Percentiles rank a stretch among this genome's conserved stretches.
phyloP scores from a whole-genome alignment of 2,797 vertebrate genomes.

The Rhynchotus rufescens region DNA sequence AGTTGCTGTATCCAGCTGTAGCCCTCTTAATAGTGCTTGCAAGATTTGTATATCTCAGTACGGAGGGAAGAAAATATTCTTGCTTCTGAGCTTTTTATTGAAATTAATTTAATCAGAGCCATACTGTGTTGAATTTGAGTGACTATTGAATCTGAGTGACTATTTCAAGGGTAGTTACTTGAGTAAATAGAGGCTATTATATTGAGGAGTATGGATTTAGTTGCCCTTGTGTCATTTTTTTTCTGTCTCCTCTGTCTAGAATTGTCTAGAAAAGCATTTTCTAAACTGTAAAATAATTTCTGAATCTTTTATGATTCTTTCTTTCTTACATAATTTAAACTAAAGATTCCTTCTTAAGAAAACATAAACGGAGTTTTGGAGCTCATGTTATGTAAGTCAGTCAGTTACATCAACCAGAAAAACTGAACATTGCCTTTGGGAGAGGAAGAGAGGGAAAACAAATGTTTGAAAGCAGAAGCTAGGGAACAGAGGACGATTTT shows the following conservation, averaged over 20 bases:
- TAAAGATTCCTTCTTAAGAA: slow-evolving; percentile 65
- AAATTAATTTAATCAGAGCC: not conserved
- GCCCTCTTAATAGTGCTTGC: not conserved
- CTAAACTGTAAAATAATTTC: not conserved
- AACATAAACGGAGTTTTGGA: slow-evolving; percentile 60
- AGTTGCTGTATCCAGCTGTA: not conserved
- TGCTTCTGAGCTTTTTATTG: slow-evolving; percentile 13
- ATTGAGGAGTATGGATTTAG: not conserved
- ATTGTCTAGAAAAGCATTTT: slow-evolving; percentile 12
- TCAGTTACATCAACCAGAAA: slow-evolving; percentile 67
- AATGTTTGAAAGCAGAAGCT: slow-evolving; percentile 54
- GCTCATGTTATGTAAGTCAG: slow-evolving; percentile 65
- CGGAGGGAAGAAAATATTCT: not conserved
- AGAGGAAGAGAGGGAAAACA: not conserved
- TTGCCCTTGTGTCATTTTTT: not conserved
- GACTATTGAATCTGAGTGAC: slow-evolving; percentile 34
- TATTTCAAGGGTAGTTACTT: not conserved
- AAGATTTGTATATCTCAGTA: slow-evolving; percentile 23
- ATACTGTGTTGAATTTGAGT: slow-evolving; percentile 19
- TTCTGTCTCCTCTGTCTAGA: not conserved
- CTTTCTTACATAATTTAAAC: slow-evolving; percentile 60
- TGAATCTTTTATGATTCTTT: slow-evolving; percentile 8
- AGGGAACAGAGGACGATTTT: slow-evolving; percentile 20
- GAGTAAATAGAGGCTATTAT: slow-evolving; percentile 7
- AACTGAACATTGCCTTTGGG: slow-evolving; percentile 59